These are phyloP conservation scores for Aphelenchoides fujianensis DNA, from an alignment of 1,140 invertebrate species.

Conservation along the genomic window DNA sequence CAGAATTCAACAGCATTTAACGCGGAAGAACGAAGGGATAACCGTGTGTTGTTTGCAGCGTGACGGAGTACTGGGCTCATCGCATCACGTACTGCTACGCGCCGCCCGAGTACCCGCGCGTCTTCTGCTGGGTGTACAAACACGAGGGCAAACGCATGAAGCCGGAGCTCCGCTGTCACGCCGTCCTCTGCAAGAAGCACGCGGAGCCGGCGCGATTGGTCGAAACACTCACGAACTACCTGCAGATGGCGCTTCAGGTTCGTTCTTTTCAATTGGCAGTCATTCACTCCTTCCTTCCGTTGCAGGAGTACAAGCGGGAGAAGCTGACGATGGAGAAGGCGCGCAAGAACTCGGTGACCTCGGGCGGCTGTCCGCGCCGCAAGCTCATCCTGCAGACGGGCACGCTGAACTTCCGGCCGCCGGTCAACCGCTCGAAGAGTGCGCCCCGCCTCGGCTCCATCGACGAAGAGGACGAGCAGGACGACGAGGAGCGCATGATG, in stretches of 20 bases:
- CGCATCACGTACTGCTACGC: conserved; percentile 87
- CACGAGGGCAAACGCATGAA: conserved; percentile 91
- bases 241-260: conserved; percentile 79
- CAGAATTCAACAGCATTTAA: too few relatives aligned
- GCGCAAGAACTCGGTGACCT: conserved; percentile 79
- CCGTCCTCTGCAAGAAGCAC: conserved; percentile 86
- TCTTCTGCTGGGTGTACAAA: conserved; percentile 79
- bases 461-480: conserved; percentile 77
- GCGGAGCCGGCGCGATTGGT: conserved; percentile 73
- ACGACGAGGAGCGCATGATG: conserved; percentile 29
- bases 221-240: conserved; percentile 71
- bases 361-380: conserved; percentile 70
- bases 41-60: too few relatives aligned
- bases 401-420: conserved; percentile 72
- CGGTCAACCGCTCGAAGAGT: conserved; percentile 85
- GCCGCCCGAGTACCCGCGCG: conserved; percentile 77
- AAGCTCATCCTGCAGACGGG: conserved; percentile 62
- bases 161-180: conserved; percentile 93
- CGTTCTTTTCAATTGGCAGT: too few relatives aligned
- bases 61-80: conserved; percentile 83
- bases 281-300: too few relatives aligned
- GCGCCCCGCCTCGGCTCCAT: conserved; percentile 90
- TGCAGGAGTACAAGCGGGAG: conserved; percentile 60
- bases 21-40: too few relatives aligned
- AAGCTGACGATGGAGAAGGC: conserved; percentile 81